Conservation (phyloP, 1,140 invertebrate genomes). For the Pseudoatta argentina region DNA sequence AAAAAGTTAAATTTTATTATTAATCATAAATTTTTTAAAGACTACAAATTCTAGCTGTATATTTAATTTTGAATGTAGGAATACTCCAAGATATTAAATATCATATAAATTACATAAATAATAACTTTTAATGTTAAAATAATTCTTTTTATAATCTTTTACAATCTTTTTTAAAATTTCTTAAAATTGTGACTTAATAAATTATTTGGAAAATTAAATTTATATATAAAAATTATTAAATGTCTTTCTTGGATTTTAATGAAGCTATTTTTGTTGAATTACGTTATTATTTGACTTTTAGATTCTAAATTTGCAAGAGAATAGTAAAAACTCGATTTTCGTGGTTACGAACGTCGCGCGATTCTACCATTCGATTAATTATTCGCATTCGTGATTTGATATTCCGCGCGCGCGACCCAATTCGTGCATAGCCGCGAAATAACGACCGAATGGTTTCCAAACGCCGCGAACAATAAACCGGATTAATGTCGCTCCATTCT, state of each 20-base stretch:
- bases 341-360: slow-evolving; percentile 21
- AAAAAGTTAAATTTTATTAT: slow-evolving; percentile 6
- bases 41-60: neutral
- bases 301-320: slow-evolving; percentile 16
- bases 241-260: neutral
- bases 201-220: neutral
- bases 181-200: neutral
- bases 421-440: slow-evolving; percentile 52
- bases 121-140: neutral
- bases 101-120: too few relatives aligned
- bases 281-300: slow-evolving; percentile 12
- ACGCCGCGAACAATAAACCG: slow-evolving; percentile 44
- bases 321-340: neutral
- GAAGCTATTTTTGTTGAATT: neutral
- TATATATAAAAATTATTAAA: neutral
- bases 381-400: slow-evolving; percentile 62
- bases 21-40: neutral
- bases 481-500: slow-evolving; percentile 54
- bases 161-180: neutral
- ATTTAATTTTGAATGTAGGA: neutral
- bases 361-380: slow-evolving; percentile 45
- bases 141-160: neutral
- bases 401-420: slow-evolving; percentile 45
- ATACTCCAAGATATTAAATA: neutral
- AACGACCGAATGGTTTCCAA: slow-evolving; percentile 52